Evolutionary conservation across 2,797 vertebrate species (phyloP), one percentile per base, ranked within the genome.

Genomic region (Phoeniculus purpureus): DNA sequence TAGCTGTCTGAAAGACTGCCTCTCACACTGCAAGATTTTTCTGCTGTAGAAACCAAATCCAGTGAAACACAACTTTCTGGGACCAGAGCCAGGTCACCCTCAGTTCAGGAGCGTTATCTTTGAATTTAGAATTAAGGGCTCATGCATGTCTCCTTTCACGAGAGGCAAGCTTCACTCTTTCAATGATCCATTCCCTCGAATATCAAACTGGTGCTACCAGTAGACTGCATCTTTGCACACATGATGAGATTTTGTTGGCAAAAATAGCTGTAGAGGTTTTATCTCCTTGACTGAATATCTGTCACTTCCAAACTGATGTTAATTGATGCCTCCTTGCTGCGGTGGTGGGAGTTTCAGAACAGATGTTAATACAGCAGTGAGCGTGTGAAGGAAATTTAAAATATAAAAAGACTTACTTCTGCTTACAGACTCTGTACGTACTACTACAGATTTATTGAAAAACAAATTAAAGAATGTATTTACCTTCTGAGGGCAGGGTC

Each of bases 41-140:
- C 68, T 89, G 47, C 81, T 83, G 51, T 66, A 72, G 78, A 91
- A 95, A 85, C 65, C 60, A 90, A 73, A 85, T 54, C 73, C 85
- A 83, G 50, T 79, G 88, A 91, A 94, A 95, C 73, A 89, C 70
- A 95, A 93, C 84, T 93, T 94, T 93, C 95, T 96, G 93, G 93
- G 94, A 94, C 66, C 40, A 84, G 40, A 78, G 94, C 95, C 93
- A 95, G 86, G 90, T 91, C 92, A 94, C 81, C 82, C 78, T 90
- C 88, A 93, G 73, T 91, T 95, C 92, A 92, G 50, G 78, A 81
- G 59, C 25, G 90, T 92, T 92, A 90, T 91, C 94, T 93, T 92
- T 77, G 93, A 93, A 94, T 94, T 95, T 72, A 58, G 86, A 93
- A 94, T 85, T 77, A 90, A 62, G 32, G 59, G 13, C 60, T 93